These are phyloP conservation scores for Porites evermanni DNA, from an alignment of 92 coral and sea anemone species.

Conservation along the genomic window DNA sequence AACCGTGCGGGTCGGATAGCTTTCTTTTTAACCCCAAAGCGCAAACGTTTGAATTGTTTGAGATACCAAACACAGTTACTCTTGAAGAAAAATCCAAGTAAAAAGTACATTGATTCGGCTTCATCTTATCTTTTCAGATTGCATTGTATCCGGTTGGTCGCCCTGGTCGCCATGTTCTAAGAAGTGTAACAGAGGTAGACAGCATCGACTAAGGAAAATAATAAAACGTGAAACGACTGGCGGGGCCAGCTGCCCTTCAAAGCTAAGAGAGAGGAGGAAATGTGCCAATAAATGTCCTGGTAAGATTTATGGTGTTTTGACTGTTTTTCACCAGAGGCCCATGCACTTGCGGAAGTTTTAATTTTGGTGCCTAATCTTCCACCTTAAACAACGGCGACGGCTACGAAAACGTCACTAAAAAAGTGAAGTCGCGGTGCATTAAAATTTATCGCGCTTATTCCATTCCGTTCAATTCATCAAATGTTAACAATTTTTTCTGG, in stretches of 20 bases:
- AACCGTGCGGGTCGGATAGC: not conserved
- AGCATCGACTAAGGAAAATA: conserved; percentile 65
- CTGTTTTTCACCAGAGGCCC: not conserved
- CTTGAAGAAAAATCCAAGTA: too few species aligned
- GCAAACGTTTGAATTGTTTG: not conserved
- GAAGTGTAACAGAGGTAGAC: conserved; percentile 75
- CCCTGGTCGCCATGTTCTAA: conserved; percentile 78
- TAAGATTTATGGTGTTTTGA: not conserved
- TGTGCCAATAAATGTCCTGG: conserved; percentile 63
- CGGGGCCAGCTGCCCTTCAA: conserved; percentile 69
- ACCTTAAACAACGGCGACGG: too few species aligned
- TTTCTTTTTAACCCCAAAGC: too few species aligned
- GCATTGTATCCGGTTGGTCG: conserved; percentile 79
- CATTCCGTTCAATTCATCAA: too few species aligned
- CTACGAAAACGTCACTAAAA: too few species aligned
- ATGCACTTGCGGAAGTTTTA: too few species aligned
- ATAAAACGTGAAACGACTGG: conserved; percentile 49
- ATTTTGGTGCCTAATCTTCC: too few species aligned
- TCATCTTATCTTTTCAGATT: conserved; percentile 19
- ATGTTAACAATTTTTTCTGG: too few species aligned
- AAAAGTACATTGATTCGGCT: too few species aligned
- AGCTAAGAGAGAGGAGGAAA: conserved; percentile 55
- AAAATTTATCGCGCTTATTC: too few species aligned
- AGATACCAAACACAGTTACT: too few species aligned
- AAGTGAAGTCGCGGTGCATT: too few species aligned